These are phyloP conservation scores for Scylla paramamosain DNA, from an alignment of 1,140 invertebrate species.

Conservation along the genomic window DNA sequence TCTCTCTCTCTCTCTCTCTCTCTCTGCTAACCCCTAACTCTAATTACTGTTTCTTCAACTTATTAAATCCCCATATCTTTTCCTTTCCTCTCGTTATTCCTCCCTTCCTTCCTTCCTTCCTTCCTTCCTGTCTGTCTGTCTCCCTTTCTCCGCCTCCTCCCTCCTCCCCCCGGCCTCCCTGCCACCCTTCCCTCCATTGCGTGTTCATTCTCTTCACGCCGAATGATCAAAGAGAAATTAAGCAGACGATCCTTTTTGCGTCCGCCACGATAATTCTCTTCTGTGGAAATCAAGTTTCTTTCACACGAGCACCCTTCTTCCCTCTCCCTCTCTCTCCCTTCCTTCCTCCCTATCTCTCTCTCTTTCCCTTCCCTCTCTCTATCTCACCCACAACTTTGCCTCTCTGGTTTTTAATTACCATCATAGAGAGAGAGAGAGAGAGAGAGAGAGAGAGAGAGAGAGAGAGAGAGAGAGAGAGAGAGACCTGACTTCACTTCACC, in stretches of 20 bases:
- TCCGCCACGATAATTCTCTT: background rate
- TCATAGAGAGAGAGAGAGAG: background rate
- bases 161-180: background rate
- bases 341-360: background rate
- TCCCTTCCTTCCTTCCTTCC: background rate
- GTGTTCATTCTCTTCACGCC: constrained; percentile 6
- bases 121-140: background rate
- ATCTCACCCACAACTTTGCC: background rate
- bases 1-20: background rate
- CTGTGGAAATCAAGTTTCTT: constrained; percentile 1
- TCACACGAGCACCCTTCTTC: background rate
- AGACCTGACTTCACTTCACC: too few relatives aligned
- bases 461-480: too few relatives aligned
- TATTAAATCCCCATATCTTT: background rate
- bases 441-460: too few relatives aligned
- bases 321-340: background rate
- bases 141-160: background rate
- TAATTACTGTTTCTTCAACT: background rate
- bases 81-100: background rate
- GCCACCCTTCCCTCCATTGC: background rate
- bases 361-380: constrained; percentile 32
- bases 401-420: background rate
- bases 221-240: constrained; percentile 4
- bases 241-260: constrained; percentile 4
- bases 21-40: background rate